Evolutionary conservation across 2,797 vertebrate species (phyloP).

Genomic region (Pantherophis vulpinus): DNA sequence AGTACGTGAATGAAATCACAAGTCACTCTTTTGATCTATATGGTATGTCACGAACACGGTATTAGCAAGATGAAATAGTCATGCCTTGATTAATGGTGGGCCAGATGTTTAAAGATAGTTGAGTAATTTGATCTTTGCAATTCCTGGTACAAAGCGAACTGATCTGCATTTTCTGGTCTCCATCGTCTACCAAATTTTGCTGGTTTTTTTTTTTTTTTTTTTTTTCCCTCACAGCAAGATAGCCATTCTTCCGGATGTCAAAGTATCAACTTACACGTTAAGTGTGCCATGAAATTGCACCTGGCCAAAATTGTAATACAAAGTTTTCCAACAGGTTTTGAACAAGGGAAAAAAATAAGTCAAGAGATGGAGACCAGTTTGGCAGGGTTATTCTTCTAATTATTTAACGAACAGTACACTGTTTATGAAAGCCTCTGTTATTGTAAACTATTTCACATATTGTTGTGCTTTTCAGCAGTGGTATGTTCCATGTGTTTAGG

Average conservation of each 20-base stretch:
- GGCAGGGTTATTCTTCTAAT: too few species aligned
- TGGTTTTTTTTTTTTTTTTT: background rate
- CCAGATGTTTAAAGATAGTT: conserved; percentile 3
- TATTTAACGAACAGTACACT: too few species aligned
- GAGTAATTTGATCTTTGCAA: background rate
- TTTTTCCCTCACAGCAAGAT: too few species aligned
- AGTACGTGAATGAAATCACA: background rate
- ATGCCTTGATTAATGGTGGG: conserved; percentile 65
- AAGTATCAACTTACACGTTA: background rate
- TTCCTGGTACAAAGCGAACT: background rate
- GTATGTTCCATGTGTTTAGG: too few species aligned
- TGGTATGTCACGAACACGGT: conserved; percentile 44
- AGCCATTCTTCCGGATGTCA: background rate
- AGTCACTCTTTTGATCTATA: background rate
- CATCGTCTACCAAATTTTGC: background rate
- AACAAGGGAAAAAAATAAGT: too few species aligned
- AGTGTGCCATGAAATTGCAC: background rate
- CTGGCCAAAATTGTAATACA: background rate
- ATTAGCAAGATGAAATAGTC: conserved; percentile 51
- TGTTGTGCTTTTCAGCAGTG: too few species aligned
- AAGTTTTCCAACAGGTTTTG: too few species aligned
- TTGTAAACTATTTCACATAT: too few species aligned
- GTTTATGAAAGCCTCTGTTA: too few species aligned
- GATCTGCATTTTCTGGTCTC: background rate
- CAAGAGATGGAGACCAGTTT: too few species aligned